Evolutionary conservation across 1,140 invertebrate species (phyloP), one percentile per base, ranked within the genome.

Genomic region (Camponotus floridanus): DNA sequence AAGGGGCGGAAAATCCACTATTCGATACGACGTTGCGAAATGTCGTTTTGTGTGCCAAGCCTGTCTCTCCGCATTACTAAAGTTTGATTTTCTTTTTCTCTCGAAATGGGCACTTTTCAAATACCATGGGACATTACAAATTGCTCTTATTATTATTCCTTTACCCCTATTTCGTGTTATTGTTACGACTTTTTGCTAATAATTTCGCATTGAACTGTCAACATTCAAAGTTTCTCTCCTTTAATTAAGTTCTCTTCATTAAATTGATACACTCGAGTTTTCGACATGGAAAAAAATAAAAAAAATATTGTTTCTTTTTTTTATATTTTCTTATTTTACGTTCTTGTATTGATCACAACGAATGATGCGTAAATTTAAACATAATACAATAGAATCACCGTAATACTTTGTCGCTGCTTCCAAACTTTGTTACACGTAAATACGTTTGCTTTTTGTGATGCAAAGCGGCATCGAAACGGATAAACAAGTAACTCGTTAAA

Each of bases 401-500:
- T 42, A n/a, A 31, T 55, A 61, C n/a, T 83, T 33, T 36, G 64
- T 70, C 48, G 3, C 42, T 5, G 26, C 36, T 74, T 65, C 13
- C 31, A 18, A 7, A 59, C 9, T 9, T 85, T 42, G 61, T 3
- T 65, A 55, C 45, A 11, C 5, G 59, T 26, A 26, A 65, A 36
- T n/a, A 45, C 73, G 61, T 39, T 64, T 64, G 39, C 62, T 65
- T 78, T 85, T 76, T 64, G 59, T 65, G 18, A 65, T 74, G 45
- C 70, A 51, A 45, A 71, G 51, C 64, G 76, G 74, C 71, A 78
- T 86, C 87, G 71, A 65, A 71, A 86, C 88, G 86, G 81, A 76
- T 59, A 76, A 86, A 88, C 79, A 61, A 89, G 59, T 87, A 57
- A 86, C 74, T 73, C 78, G 79, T 83, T 83, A 83, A 26, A 61